Percentiles rank a stretch among this genome's conserved stretches.
These are phyloP conservation scores for Mellivora capensis DNA, from an alignment of 2,113 vertebrate genomes.

Conservation along the genomic window DNA sequence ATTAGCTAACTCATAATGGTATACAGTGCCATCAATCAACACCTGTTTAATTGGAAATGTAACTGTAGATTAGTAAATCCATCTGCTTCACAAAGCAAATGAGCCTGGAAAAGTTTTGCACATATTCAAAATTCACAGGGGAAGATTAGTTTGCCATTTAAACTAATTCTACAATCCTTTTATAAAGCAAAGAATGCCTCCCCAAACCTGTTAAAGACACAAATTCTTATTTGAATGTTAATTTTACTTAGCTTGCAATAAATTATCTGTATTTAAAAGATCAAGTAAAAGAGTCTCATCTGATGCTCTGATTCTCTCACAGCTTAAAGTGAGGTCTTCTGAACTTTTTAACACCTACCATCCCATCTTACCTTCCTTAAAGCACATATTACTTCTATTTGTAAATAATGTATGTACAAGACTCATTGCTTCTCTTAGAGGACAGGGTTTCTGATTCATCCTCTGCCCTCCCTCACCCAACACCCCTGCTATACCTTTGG, in stretches of 20 bases:
- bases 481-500: neutral
- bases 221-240: neutral
- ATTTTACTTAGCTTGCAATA: conserved; percentile 30
- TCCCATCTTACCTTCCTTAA: neutral
- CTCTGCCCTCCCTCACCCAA: neutral
- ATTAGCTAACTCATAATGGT: neutral
- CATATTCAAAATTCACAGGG: neutral
- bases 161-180: neutral
- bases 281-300: neutral
- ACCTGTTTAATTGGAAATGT: neutral
- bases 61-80: neutral
- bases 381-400: neutral
- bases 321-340: neutral
- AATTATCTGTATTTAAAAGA: neutral
- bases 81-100: neutral
- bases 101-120: neutral
- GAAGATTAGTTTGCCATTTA: neutral
- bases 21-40: neutral
- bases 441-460: neutral
- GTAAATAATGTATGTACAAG: neutral
- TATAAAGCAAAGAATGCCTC: neutral
- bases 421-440: neutral
- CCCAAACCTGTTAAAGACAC: neutral
- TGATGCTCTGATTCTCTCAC: neutral
- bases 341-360: neutral